A percentile compares a stretch with the other conserved stretches of the same genome.
Conservation (phyloP, 1,140 invertebrate species). For the Charaxes varanes region DNA sequence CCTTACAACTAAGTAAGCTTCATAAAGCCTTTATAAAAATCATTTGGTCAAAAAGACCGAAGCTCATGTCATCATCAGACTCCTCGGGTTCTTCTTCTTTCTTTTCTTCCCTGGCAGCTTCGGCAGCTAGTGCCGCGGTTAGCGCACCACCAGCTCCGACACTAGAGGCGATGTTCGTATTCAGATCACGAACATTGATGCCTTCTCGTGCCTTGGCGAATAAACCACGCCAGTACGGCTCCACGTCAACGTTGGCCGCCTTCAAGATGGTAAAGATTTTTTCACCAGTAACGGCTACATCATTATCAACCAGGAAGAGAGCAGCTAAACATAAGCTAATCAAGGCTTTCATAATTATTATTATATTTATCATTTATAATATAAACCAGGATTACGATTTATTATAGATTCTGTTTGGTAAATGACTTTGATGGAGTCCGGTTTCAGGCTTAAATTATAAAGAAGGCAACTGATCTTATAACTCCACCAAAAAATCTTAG, state of each 20-base stretch:
- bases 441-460: too few species aligned
- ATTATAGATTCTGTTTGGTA: too few species aligned
- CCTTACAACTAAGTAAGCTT: background rate
- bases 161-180: slow-evolving; percentile 95
- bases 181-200: slow-evolving; percentile 94
- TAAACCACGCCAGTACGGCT: slow-evolving; percentile 99
- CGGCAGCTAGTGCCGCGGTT: slow-evolving; percentile 78
- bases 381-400: too few species aligned
- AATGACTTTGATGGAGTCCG: too few species aligned
- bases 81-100: slow-evolving; percentile 89
- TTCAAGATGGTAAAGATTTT: slow-evolving; percentile 98
- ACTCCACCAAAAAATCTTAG: too few species aligned
- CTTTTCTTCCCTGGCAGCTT: slow-evolving; percentile 86
- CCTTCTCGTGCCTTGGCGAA: slow-evolving; percentile 98
- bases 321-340: slow-evolving; percentile 98
- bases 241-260: slow-evolving; percentile 95
- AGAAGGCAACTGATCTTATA: too few species aligned
- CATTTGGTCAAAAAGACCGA: slow-evolving; percentile 88
- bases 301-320: slow-evolving; percentile 97
- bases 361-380: too few species aligned
- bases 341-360: slow-evolving; percentile 80
- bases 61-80: slow-evolving; percentile 96
- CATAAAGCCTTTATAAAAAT: slow-evolving; percentile 48
- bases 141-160: slow-evolving; percentile 86
- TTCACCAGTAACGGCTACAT: slow-evolving; percentile 96